These are phyloP conservation scores for Ciconia boyciana DNA, from an alignment of 2,113 vertebrate species.

Conservation along the genomic window DNA sequence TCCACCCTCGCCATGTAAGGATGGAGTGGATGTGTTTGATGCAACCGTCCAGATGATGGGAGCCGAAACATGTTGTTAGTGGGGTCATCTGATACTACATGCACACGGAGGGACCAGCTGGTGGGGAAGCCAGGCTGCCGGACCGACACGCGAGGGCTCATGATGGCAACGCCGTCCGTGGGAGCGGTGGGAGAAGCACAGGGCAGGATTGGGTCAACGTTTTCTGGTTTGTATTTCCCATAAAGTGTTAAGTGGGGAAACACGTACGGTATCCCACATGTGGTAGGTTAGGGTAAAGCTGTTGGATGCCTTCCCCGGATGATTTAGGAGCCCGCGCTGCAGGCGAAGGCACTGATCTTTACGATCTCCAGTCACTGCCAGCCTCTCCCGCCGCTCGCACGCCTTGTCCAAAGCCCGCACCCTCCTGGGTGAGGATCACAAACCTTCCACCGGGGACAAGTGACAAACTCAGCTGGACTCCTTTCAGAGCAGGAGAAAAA, in stretches of 20 bases:
- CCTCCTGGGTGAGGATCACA: accelerated
- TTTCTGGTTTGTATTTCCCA: not conserved
- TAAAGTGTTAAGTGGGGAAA: not conserved
- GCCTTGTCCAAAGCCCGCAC: not conserved
- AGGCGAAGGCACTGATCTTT: not conserved
- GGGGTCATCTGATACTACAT: not conserved
- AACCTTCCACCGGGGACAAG: accelerated
- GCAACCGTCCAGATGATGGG: not conserved
- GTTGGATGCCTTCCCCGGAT: not conserved
- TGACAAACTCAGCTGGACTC: not conserved
- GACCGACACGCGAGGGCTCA: accelerated
- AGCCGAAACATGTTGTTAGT: not conserved
- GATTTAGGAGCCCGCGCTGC: not conserved
- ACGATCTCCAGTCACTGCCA: not conserved
- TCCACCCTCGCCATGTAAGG: not conserved
- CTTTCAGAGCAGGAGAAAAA: not conserved
- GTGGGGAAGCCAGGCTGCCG: not conserved
- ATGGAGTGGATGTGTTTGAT: not conserved
- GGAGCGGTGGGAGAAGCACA: not conserved
- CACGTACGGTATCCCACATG: not conserved
- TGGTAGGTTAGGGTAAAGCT: not conserved
- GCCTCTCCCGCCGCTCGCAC: accelerated
- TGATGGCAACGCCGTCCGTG: not conserved
- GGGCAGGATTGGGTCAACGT: not conserved
- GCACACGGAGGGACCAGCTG: not conserved